Evolutionary conservation across 2,113 vertebrate species (phyloP).

Genomic region (Apteryx mantelli): DNA sequence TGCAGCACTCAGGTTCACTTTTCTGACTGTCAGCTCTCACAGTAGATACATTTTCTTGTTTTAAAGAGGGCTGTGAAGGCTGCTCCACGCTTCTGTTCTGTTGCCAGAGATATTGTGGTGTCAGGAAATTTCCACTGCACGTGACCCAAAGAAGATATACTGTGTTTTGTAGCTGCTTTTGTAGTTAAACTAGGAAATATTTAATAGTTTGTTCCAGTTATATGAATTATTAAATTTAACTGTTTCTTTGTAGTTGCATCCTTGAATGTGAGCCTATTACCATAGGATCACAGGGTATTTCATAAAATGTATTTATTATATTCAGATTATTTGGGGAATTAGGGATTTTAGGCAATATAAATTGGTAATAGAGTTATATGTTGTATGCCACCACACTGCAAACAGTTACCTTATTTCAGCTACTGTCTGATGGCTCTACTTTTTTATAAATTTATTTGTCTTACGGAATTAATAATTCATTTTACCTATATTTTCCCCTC

Average conservation of each 20-base stretch:
- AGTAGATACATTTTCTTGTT: neutral
- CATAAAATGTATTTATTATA: neutral
- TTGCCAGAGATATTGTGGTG: neutral
- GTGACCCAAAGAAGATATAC: neutral
- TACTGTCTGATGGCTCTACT: neutral
- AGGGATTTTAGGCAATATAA: neutral
- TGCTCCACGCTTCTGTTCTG: neutral
- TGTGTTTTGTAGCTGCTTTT: neutral
- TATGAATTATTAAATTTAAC: neutral
- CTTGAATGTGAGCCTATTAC: neutral
- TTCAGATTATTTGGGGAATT: neutral
- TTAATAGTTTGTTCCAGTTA: neutral
- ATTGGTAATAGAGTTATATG: neutral
- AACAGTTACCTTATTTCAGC: neutral
- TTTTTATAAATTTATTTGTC: neutral
- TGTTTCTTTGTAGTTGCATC: neutral
- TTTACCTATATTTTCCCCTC: neutral
- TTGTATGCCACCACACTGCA: neutral
- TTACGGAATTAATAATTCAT: neutral
- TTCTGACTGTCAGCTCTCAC: neutral
- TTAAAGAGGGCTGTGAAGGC: neutral
- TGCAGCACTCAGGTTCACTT: neutral
- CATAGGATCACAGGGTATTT: neutral
- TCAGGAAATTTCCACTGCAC: slow-evolving; percentile 37
- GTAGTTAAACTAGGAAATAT: neutral